phyloP scores from a whole-genome alignment of 2,888 invertebrate species.

The Chloroclystis v-ata region DNA sequence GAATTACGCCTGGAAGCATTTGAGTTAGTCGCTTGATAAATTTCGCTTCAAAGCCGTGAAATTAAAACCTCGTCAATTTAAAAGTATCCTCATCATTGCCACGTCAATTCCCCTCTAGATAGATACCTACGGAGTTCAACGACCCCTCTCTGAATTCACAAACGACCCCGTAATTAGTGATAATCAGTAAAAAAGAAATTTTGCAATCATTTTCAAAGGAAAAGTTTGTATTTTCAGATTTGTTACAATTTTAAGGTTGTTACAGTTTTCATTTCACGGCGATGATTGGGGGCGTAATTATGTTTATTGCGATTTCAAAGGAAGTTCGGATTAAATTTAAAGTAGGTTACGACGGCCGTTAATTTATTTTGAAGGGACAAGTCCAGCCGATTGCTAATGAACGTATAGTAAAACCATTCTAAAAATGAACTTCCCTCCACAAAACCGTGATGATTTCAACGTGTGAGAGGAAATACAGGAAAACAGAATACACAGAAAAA shows the following conservation, averaged over 20 bases:
- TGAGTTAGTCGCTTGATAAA: not conserved
- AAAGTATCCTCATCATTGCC: constrained; percentile 29
- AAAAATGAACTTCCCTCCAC: too few relatives aligned
- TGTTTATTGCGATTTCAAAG: constrained; percentile 23
- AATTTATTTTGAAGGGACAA: not conserved
- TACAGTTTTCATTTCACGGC: constrained; percentile 8
- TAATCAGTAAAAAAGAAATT: constrained; percentile 52
- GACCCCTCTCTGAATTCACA: constrained; percentile 56
- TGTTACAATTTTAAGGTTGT: constrained; percentile 5
- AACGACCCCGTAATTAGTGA: constrained; percentile 66
- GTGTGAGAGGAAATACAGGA: too few relatives aligned
- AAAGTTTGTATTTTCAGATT: constrained; percentile 33
- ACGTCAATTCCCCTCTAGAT: constrained; percentile 31
- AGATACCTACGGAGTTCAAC: constrained; percentile 50
- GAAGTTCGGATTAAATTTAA: constrained; percentile 21
- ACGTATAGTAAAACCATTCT: too few relatives aligned
- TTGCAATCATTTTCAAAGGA: constrained; percentile 52
- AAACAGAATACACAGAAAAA: too few relatives aligned
- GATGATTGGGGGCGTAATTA: constrained; percentile 16
- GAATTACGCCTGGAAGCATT: too few relatives aligned
- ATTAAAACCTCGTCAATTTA: constrained; percentile 23
- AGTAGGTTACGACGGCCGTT: not conserved
- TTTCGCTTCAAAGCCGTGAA: constrained; percentile 8
- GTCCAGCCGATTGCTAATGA: not conserved
- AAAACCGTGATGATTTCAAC: too few relatives aligned